Base-by-base conservation (phyloP, 2,888 invertebrate genomes). In the Sinotaia quadrata region DNA sequence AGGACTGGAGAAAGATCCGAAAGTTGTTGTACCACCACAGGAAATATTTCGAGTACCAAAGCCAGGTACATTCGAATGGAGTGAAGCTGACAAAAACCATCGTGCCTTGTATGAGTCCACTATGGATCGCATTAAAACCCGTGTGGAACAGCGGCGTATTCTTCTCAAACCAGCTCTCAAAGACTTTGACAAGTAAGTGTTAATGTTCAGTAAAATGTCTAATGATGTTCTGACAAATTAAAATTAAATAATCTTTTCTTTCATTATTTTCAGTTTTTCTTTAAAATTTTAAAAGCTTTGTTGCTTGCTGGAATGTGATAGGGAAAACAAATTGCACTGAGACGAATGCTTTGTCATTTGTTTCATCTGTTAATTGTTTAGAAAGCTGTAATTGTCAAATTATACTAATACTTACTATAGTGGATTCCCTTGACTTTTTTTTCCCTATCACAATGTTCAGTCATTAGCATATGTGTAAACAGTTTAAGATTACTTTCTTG, bases 131-230 rank as follows among this genome's bases (percentile, higher is more conserved):
- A 73, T 88, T 49, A 72, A 82, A 29, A 77, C 82, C 69, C 74
- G 86, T 37, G 81, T 83, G 0, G 78, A 83, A 41, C 84, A 87
- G 71, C 75, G 87, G 70, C 73, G 87, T 24, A 81, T 87, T 10
- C 83, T 87, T 5, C 78, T 82, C 57, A 84, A 85, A 73, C 87
- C 87, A 49, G 81, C 81, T 15, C 88, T 88, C 72, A 84, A 85
- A 70, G 87, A 87, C 66, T 88, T 88, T 82, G 88, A 88, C 72
- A 85, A 75, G 87, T 87, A 69, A 47, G 65, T 58, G 3, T 15
- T n/a, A n/a, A n/a, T n/a, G n/a, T n/a, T n/a, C n/a, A n/a, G n/a
- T n/a, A n/a, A n/a, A n/a, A n/a, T n/a, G n/a, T n/a, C n/a, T n/a
- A n/a, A n/a, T n/a, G n/a, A n/a, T n/a, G n/a, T n/a, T n/a, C n/a